These are phyloP conservation scores for Myiopsitta monachus DNA, from an alignment of 2,113 vertebrate genomes.

Conservation along the genomic window DNA sequence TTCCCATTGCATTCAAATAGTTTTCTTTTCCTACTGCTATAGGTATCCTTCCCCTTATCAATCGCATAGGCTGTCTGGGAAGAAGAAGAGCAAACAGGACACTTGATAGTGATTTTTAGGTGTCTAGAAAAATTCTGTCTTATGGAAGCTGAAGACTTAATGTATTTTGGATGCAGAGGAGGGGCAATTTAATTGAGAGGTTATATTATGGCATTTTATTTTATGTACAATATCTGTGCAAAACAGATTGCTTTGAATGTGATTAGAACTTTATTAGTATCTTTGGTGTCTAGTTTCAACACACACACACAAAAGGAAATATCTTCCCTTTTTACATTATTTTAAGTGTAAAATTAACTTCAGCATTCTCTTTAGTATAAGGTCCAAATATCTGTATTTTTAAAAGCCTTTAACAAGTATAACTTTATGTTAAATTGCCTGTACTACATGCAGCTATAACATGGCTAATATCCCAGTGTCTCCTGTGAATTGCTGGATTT, in stretches of 20 bases:
- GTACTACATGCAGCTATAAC: not conserved
- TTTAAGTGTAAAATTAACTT: not conserved
- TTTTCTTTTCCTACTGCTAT: fast-evolving
- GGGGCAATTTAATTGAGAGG: not conserved
- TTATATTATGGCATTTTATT: not conserved
- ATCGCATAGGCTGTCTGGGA: not conserved
- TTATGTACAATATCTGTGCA: not conserved
- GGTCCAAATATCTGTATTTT: not conserved
- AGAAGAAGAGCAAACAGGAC: not conserved
- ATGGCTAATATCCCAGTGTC: not conserved
- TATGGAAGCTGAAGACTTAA: not conserved
- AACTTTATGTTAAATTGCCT: not conserved
- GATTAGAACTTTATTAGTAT: not conserved
- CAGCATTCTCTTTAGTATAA: not conserved
- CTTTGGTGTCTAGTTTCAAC: not conserved
- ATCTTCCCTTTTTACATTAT: not conserved
- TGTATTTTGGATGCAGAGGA: not conserved
- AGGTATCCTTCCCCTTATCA: not conserved
- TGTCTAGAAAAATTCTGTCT: not conserved
- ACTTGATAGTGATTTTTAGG: not conserved
- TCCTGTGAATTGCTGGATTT: not conserved
- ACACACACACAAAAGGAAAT: not conserved
- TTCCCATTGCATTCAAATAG: not conserved
- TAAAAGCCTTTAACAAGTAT: not conserved
- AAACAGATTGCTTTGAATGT: not conserved